These are phyloP conservation scores for Athetis lepigone DNA, from an alignment of 2,888 invertebrate genomes.

Conservation along the genomic window DNA sequence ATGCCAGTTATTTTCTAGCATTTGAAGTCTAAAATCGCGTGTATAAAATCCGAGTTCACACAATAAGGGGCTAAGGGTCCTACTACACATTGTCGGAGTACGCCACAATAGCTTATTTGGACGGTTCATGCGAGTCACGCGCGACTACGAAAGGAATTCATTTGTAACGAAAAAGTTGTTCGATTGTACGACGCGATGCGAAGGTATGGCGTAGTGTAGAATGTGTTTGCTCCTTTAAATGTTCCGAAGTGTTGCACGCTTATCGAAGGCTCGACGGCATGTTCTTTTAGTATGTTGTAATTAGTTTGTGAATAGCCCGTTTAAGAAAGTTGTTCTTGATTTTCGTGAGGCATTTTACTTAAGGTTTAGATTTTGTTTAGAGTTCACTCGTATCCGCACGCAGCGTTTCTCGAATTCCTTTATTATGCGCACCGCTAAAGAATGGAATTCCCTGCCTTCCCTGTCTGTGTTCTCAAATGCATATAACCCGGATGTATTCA, in stretches of 20 bases:
- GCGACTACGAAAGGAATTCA: constrained; percentile 75
- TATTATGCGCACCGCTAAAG: no score
- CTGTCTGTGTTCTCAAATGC: no score
- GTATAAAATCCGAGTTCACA: constrained; percentile 33
- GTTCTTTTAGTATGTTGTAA: constrained; percentile 33
- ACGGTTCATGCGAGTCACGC: constrained; percentile 75
- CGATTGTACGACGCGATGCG: constrained; percentile 49
- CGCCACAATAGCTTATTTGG: constrained; percentile 64
- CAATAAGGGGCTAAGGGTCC: constrained; percentile 62
- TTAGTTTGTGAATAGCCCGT: constrained; percentile 23
- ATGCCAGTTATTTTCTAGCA: constrained; percentile 14
- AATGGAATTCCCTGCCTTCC: no score
- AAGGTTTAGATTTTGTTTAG: constrained; percentile 25
- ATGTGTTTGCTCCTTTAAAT: constrained; percentile 55
- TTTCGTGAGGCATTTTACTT: constrained; percentile 2
- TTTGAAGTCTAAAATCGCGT: constrained; percentile 39
- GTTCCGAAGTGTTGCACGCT: constrained; percentile 41
- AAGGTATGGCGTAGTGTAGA: constrained; percentile 37
- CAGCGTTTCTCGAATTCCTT: no score
- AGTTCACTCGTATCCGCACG: no score
- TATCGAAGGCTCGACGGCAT: constrained; percentile 17
- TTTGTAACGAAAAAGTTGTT: constrained; percentile 77
- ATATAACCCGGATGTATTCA: no score
- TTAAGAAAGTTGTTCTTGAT: constrained; percentile 8
- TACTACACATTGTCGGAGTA: constrained; percentile 63